Evolutionary conservation across 2,888 invertebrate genomes (phyloP).

Genomic region (Phalangium opilio): DNA sequence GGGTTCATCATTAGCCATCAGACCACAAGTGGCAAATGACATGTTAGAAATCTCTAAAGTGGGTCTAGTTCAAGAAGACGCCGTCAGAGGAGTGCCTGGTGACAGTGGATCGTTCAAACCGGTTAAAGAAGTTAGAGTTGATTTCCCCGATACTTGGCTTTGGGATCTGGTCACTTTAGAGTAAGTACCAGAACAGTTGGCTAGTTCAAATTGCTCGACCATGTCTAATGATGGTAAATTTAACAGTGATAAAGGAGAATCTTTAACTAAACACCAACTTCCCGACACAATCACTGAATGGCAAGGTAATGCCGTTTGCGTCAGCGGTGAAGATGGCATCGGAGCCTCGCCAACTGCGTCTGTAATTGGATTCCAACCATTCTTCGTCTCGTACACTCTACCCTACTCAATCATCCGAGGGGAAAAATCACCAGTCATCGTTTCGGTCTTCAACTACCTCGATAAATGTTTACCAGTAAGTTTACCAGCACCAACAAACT

Average conservation of each 20-base stretch:
- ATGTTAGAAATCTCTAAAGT: no score
- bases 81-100: no score
- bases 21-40: no score
- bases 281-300: slow-evolving; percentile 33
- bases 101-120: slow-evolving; percentile 11
- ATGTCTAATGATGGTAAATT: no score
- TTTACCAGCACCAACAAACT: not conserved
- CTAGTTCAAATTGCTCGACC: no score
- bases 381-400: slow-evolving; percentile 30
- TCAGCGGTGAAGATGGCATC: slow-evolving; percentile 25
- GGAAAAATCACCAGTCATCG: slow-evolving; percentile 26
- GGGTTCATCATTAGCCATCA: not conserved
- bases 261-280: slow-evolving; percentile 14
- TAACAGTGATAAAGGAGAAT: slow-evolving; percentile 7
- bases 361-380: slow-evolving; percentile 31
- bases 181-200: slow-evolving; percentile 19
- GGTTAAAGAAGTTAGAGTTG: slow-evolving; percentile 22
- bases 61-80: no score
- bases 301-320: slow-evolving; percentile 29
- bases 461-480: slow-evolving; percentile 28
- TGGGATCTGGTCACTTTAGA: slow-evolving; percentile 20
- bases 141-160: slow-evolving; percentile 25
- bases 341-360: slow-evolving; percentile 27
- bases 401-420: slow-evolving; percentile 31
- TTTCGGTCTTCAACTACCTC: slow-evolving; percentile 32